phyloP scores from a whole-genome alignment of 1,140 invertebrate genomes.

The Drosophila pruinosa region DNA sequence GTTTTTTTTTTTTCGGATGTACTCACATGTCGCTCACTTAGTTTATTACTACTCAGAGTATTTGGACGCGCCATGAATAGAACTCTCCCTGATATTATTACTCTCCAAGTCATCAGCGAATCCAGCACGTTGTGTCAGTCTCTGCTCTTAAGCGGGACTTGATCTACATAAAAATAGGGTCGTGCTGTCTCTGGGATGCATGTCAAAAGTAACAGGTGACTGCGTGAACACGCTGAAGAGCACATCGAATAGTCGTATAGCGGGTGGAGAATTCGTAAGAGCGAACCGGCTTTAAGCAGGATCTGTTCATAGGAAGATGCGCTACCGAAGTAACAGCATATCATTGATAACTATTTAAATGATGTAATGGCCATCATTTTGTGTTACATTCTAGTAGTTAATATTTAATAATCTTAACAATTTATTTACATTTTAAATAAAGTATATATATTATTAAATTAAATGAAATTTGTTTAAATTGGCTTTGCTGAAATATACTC shows the following conservation, averaged over 20 bases:
- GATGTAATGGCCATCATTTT: too few relatives aligned
- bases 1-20: constrained; percentile 37
- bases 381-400: background rate
- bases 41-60: constrained; percentile 50
- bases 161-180: constrained; percentile 79
- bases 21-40: constrained; percentile 55
- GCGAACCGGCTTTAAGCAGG: constrained; percentile 67
- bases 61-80: constrained; percentile 52
- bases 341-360: background rate
- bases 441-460: background rate
- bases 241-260: constrained; percentile 12
- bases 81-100: constrained; percentile 50
- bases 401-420: background rate
- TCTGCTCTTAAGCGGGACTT: constrained; percentile 77
- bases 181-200: constrained; percentile 58
- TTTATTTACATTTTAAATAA: background rate
- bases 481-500: constrained; percentile 42
- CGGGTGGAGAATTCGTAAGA: constrained; percentile 46
- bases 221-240: constrained; percentile 54
- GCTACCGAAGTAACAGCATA: background rate
- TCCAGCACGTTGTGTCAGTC: constrained; percentile 21
- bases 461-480: constrained; percentile 10
- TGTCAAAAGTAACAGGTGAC: constrained; percentile 74
- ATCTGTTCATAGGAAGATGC: constrained; percentile 38
- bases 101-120: constrained; percentile 38